A percentile compares a stretch with the other conserved stretches of the same genome.
phyloP scores from a whole-genome alignment of 2,113 vertebrate genomes.

The Strigops habroptila region DNA sequence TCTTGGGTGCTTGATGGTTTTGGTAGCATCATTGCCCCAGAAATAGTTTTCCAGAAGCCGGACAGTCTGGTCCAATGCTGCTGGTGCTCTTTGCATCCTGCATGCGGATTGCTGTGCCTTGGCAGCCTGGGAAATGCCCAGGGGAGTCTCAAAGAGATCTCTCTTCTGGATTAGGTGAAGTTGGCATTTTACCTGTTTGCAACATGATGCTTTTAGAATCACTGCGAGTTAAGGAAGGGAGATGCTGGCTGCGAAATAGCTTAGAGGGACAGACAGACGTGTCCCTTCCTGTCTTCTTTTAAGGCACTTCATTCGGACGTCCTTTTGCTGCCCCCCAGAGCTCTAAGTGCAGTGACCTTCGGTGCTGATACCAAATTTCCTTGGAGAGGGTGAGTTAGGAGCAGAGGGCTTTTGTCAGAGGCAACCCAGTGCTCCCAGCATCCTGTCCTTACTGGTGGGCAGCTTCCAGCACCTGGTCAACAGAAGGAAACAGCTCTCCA shows the following conservation, averaged over 20 bases:
- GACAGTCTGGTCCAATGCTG: fast-evolving
- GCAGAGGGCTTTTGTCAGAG: not conserved
- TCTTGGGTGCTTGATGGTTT: not conserved
- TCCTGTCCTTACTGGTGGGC: not conserved
- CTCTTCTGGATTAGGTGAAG: not conserved
- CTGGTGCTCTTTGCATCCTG: not conserved
- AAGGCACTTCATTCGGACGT: not conserved
- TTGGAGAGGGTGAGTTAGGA: not conserved
- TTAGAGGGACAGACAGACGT: not conserved
- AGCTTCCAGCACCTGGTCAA: not conserved
- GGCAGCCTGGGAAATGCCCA: not conserved
- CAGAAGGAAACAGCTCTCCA: not conserved
- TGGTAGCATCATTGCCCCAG: not conserved
- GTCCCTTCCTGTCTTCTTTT: not conserved
- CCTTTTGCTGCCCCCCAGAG: not conserved
- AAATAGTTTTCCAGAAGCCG: not conserved
- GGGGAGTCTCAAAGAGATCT: not conserved
- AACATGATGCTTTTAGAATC: not conserved
- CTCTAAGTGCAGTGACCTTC: not conserved
- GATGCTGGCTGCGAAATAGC: not conserved
- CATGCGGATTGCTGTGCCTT: not conserved
- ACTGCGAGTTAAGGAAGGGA: not conserved
- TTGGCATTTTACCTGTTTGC: not conserved
- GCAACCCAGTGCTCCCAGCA: not conserved
- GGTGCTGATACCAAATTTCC: not conserved